Evolutionary conservation across 2,113 vertebrate genomes (phyloP).

Genomic region (Tursiops truncatus): DNA sequence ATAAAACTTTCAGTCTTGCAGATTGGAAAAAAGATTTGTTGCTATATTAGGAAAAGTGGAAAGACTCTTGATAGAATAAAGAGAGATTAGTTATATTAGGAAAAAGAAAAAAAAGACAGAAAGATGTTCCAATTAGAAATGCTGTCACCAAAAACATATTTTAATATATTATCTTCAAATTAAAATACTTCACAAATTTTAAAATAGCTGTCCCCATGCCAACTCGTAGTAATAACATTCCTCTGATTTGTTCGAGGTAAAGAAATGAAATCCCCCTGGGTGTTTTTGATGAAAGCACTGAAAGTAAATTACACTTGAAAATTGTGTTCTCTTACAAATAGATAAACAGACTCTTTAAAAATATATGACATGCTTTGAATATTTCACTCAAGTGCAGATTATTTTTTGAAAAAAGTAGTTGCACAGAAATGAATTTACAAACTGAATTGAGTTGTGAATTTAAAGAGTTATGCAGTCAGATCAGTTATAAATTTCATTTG

Average conservation of each 20-base stretch:
- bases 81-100: background rate
- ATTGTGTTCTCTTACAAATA: slow-evolving; percentile 38
- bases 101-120: background rate
- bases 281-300: slow-evolving; percentile 48
- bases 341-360: slow-evolving; percentile 53
- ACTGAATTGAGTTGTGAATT: slow-evolving; percentile 18
- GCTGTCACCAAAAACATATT: background rate
- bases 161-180: slow-evolving; percentile 52
- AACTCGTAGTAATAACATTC: background rate
- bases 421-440: slow-evolving; percentile 18
- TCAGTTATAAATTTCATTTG: slow-evolving; percentile 40
- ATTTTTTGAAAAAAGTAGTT: background rate
- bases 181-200: slow-evolving; percentile 51
- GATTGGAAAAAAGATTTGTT: slow-evolving; percentile 24
- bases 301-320: slow-evolving; percentile 59
- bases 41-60: background rate
- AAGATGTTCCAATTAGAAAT: background rate
- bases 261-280: slow-evolving; percentile 20
- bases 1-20: slow-evolving; percentile 43
- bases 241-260: slow-evolving; percentile 58
- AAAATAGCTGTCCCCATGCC: slow-evolving; percentile 22
- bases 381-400: slow-evolving; percentile 21
- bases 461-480: background rate
- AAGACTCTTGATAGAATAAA: slow-evolving; percentile 43
- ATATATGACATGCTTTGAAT: background rate